A percentile compares a stretch with the other conserved stretches of the same genome.
Evolutionary conservation across 2,797 vertebrate genomes (phyloP).

Genomic region (Pipistrellus kuhlii): DNA sequence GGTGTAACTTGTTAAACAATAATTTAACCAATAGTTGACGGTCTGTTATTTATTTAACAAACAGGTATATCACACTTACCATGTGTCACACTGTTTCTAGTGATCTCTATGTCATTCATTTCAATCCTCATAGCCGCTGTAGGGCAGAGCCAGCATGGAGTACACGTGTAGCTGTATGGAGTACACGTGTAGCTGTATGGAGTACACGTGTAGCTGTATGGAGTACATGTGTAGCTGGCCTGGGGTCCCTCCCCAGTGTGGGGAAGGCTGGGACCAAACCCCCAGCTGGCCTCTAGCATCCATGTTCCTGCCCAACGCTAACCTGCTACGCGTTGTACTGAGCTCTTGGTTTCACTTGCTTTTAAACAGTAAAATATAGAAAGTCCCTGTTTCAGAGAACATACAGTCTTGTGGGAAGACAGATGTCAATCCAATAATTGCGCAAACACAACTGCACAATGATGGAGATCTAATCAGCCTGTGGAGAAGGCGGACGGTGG

Average conservation of each 20-base stretch:
- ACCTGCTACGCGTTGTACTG: background rate
- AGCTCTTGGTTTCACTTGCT: background rate
- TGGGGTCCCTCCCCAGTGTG: background rate
- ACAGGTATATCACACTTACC: background rate
- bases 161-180: no score
- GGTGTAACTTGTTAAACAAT: background rate
- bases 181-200: background rate
- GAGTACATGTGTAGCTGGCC: background rate
- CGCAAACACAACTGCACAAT: background rate
- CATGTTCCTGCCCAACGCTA: background rate
- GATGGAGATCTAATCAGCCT: background rate
- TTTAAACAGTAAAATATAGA: background rate
- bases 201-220: no score
- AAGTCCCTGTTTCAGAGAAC: background rate
- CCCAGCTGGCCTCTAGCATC: background rate
- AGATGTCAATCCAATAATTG: background rate
- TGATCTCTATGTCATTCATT: background rate
- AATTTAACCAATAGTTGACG: background rate
- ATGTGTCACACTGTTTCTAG: background rate
- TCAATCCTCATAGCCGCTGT: background rate
- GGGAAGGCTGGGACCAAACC: background rate
- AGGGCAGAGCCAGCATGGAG: accelerated
- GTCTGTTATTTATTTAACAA: conserved; percentile 22
- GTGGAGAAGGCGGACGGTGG: background rate
- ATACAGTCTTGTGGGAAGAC: background rate